phyloP scores from a whole-genome alignment of 2,113 vertebrate species.

The Haliaeetus leucogaster region DNA sequence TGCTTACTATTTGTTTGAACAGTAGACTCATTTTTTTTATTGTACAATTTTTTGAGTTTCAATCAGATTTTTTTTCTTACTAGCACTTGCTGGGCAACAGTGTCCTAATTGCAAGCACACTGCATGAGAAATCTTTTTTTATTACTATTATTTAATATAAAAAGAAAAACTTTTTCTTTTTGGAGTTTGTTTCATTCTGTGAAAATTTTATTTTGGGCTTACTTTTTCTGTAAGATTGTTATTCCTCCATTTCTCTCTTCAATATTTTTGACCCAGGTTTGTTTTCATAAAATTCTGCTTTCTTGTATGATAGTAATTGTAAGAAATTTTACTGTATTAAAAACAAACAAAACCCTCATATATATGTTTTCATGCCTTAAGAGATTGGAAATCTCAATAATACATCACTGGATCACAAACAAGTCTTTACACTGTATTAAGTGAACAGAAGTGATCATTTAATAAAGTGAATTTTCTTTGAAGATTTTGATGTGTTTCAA shows the following conservation, averaged over 20 bases:
- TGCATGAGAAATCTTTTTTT: background rate
- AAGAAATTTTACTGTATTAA: background rate
- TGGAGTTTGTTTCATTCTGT: background rate
- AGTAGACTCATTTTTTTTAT: background rate
- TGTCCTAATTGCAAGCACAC: background rate
- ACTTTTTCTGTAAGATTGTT: background rate
- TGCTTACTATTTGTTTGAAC: conserved; percentile 32
- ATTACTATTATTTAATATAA: background rate
- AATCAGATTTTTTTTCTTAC: background rate
- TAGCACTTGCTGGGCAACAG: background rate
- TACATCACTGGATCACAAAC: background rate
- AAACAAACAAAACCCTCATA: background rate
- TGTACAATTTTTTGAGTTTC: conserved; percentile 8
- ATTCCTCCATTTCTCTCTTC: background rate
- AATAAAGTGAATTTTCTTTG: background rate
- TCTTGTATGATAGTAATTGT: background rate
- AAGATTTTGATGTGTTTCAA: background rate
- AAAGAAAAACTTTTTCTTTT: background rate
- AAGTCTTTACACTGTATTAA: background rate
- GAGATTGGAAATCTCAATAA: background rate
- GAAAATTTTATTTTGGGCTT: background rate
- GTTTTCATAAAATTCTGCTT: background rate
- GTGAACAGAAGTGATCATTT: background rate
- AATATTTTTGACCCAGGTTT: background rate
- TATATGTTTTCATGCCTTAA: background rate